These are phyloP conservation scores for Zapus hudsonius DNA, from an alignment of 2,113 vertebrate genomes.

Conservation along the genomic window DNA sequence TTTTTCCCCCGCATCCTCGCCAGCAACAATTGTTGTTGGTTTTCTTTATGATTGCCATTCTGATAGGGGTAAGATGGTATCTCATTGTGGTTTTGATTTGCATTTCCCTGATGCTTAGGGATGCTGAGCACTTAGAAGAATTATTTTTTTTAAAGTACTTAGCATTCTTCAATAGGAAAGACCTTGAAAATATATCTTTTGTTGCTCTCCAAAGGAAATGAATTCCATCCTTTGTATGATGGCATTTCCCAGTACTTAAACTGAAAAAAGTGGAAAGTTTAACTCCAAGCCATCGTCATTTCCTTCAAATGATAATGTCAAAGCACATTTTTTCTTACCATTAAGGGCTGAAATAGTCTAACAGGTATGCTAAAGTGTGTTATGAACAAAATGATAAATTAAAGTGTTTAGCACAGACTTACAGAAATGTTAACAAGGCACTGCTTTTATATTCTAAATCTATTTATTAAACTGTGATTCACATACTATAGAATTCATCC, in stretches of 20 bases:
- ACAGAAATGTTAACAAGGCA: conserved; percentile 9
- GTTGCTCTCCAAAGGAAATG: neutral
- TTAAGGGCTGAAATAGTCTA: conserved; percentile 39
- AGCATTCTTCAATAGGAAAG: neutral
- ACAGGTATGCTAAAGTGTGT: conserved; percentile 20
- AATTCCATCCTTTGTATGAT: neutral
- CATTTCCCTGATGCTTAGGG: no score
- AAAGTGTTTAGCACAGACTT: conserved; percentile 2
- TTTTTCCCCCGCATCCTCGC: no score
- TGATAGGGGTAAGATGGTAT: no score
- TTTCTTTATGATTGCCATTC: no score
- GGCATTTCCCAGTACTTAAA: conserved; percentile 6
- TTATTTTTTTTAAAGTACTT: neutral
- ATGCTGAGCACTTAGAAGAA: no score
- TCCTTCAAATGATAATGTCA: conserved; percentile 46
- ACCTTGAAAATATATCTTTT: conserved; percentile 43
- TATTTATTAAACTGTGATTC: neutral
- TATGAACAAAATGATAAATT: conserved; percentile 44
- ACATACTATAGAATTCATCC: neutral
- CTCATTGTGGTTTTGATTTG: no score
- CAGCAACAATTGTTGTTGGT: no score
- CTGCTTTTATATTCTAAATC: conserved; percentile 40
- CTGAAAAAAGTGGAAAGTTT: conserved; percentile 36
- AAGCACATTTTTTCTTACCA: conserved; percentile 20
- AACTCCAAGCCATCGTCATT: neutral